phyloP scores from a whole-genome alignment of 2,888 invertebrate species.

The Erynnis tages region DNA sequence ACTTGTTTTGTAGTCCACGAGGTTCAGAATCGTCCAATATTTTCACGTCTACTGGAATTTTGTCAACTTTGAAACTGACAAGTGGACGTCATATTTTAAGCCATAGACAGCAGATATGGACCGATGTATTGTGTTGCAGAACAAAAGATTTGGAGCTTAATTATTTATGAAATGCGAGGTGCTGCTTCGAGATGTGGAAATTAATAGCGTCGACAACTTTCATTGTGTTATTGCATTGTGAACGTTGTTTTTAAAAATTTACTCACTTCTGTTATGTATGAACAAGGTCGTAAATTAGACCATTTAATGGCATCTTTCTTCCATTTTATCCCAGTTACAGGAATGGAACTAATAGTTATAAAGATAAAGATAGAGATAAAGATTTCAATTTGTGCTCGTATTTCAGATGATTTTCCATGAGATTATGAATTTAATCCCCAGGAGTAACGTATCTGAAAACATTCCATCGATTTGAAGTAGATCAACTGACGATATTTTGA shows the following conservation, averaged over 20 bases:
- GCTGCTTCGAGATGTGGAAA: conserved; percentile 9
- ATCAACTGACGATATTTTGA: too few relatives aligned
- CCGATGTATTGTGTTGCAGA: conserved; percentile 26
- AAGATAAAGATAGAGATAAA: too few relatives aligned
- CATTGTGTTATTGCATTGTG: not conserved
- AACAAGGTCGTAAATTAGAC: too few relatives aligned
- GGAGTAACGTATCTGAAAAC: too few relatives aligned
- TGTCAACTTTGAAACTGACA: conserved; percentile 28
- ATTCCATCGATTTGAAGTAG: too few relatives aligned
- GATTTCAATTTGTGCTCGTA: too few relatives aligned
- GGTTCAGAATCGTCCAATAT: conserved; percentile 22
- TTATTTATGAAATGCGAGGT: conserved; percentile 28
- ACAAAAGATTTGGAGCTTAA: conserved; percentile 28
- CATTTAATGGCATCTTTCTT: too few relatives aligned
- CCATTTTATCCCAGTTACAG: too few relatives aligned
- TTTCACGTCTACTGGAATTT: conserved; percentile 24
- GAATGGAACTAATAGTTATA: too few relatives aligned
- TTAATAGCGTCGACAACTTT: conserved; percentile 16
- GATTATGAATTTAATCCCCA: too few relatives aligned
- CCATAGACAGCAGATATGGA: conserved; percentile 30
- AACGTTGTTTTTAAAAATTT: not conserved
- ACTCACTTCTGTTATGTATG: not conserved
- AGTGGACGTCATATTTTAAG: conserved; percentile 34
- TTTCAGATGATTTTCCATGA: too few relatives aligned
- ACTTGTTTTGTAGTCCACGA: conserved; percentile 19